Evolutionary conservation across 2,113 vertebrate genomes (phyloP).

Genomic region (Gymnarchus niloticus): DNA sequence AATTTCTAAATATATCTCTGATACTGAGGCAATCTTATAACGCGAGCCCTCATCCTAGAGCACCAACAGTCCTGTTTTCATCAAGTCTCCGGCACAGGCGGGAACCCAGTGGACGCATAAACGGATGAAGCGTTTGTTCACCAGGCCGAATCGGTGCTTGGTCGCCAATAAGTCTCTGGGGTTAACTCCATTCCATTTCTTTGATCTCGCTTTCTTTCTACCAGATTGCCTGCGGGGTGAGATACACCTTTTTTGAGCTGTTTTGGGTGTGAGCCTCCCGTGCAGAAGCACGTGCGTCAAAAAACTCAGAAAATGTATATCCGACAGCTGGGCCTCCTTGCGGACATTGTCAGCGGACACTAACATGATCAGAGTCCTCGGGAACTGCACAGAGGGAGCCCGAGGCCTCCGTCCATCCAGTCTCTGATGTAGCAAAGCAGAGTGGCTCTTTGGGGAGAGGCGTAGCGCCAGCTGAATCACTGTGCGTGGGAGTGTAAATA

Average conservation of each 20-base stretch:
- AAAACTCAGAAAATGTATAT: background rate
- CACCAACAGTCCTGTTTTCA: background rate
- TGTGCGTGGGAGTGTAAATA: slow-evolving; percentile 49
- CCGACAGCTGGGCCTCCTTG: background rate
- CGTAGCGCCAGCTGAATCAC: slow-evolving; percentile 48
- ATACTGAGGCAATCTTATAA: slow-evolving; percentile 40
- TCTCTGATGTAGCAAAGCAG: slow-evolving; percentile 31
- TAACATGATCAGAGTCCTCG: background rate
- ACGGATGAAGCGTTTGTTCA: background rate
- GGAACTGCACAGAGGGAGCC: background rate
- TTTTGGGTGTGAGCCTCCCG: background rate
- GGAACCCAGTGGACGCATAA: background rate
- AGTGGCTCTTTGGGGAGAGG: slow-evolving; percentile 24
- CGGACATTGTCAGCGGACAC: background rate
- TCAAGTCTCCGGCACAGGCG: background rate
- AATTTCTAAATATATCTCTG: slow-evolving; percentile 48
- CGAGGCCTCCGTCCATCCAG: slow-evolving; percentile 18
- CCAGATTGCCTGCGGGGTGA: background rate
- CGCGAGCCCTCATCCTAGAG: slow-evolving; percentile 19
- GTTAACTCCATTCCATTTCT: background rate
- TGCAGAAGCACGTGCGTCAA: background rate
- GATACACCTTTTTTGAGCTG: background rate
- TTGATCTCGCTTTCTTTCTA: slow-evolving; percentile 1
- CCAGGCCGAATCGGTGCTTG: background rate
- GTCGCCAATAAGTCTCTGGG: background rate